Evolutionary conservation across 2,888 invertebrate genomes (phyloP).

Genomic region (Dichetophora obliterata): DNA sequence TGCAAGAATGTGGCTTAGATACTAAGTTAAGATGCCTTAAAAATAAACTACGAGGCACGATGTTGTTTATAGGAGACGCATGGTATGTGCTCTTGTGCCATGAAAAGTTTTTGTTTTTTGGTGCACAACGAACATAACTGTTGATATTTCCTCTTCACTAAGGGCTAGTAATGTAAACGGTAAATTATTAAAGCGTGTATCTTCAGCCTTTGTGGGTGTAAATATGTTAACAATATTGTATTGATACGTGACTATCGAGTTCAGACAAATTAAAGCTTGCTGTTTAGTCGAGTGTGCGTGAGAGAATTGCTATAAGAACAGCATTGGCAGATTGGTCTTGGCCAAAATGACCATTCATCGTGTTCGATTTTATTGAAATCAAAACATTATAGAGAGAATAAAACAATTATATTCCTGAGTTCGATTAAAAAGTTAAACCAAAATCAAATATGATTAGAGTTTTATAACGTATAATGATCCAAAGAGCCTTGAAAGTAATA

Average conservation of each 20-base stretch:
- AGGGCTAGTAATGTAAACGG: no score
- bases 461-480: no score
- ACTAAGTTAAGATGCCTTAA: conserved; percentile 3
- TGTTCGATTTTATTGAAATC: no score
- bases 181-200: no score
- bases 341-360: no score
- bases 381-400: no score
- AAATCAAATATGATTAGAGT: no score
- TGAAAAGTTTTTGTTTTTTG: conserved; percentile 9
- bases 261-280: no score
- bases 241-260: conserved; percentile 27
- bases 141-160: neutral
- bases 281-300: no score
- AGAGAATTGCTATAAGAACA: no score
- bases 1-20: conserved; percentile 20
- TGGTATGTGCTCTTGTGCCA: conserved; percentile 16
- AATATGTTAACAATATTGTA: conserved; percentile 7
- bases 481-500: neutral
- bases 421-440: no score
- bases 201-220: neutral
- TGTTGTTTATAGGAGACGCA: neutral
- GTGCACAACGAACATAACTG: neutral
- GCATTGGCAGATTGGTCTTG: no score
- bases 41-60: conserved; percentile 7
- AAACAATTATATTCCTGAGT: neutral